Percentiles rank a stretch among this genome's conserved stretches.
These are phyloP conservation scores for Megathymus violae DNA, from an alignment of 1,140 invertebrate species.

Conservation along the genomic window DNA sequence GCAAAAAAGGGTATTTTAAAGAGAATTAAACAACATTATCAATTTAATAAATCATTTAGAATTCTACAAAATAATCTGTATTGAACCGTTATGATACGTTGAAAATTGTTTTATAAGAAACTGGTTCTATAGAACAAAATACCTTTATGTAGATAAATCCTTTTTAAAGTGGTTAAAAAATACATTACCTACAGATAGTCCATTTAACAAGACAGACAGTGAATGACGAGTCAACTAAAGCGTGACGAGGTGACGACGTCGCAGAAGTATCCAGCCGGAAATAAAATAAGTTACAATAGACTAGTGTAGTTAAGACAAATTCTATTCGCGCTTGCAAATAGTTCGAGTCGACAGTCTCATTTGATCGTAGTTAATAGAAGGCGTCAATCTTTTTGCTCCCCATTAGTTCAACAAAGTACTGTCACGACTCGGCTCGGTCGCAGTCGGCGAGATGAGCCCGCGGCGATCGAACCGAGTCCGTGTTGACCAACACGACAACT, in stretches of 20 bases:
- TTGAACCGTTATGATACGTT: slow-evolving; percentile 1
- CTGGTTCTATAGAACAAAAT: slow-evolving; percentile 3
- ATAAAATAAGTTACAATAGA: slow-evolving; percentile 53
- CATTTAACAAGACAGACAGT: slow-evolving; percentile 35
- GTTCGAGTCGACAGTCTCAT: slow-evolving; percentile 63
- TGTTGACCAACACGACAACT: slow-evolving; percentile 49
- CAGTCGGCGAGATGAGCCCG: slow-evolving; percentile 42
- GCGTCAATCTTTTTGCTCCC: slow-evolving; percentile 69
- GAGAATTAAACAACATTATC: no score
- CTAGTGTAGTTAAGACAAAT: slow-evolving; percentile 53
- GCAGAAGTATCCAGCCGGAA: slow-evolving; percentile 48
- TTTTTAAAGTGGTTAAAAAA: slow-evolving; percentile 6
- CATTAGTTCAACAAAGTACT: slow-evolving; percentile 74
- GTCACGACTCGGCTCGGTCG: slow-evolving; percentile 64
- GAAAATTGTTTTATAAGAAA: background rate
- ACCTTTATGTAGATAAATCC: slow-evolving; percentile 13
- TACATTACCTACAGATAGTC: slow-evolving; percentile 1
- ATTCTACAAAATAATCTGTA: background rate
- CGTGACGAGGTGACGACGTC: slow-evolving; percentile 43
- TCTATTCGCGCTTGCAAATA: slow-evolving; percentile 69
- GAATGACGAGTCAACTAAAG: slow-evolving; percentile 39
- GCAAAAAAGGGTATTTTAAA: no score
- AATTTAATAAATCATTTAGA: background rate
- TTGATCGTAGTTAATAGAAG: slow-evolving; percentile 63
- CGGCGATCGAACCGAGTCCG: slow-evolving; percentile 39